Evolutionary conservation across 2,113 vertebrate genomes (phyloP).

Genomic region (Odontophorus gujanensis): DNA sequence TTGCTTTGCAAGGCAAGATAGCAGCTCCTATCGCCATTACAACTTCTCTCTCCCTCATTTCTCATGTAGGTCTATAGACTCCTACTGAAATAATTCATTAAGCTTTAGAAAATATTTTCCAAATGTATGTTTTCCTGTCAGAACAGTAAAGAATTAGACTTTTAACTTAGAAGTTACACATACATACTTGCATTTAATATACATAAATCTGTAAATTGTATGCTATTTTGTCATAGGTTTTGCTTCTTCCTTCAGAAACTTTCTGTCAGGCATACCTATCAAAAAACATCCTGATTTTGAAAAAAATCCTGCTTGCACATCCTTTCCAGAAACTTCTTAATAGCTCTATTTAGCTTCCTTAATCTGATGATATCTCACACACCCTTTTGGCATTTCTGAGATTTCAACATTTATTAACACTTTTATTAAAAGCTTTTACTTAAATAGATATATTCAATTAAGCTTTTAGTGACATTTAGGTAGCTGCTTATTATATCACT

Average conservation of each 20-base stretch:
- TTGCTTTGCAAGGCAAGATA: neutral
- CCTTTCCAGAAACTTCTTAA: neutral
- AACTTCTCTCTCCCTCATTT: neutral
- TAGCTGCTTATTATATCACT: neutral
- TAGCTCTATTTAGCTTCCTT: neutral
- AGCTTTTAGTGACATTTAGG: neutral
- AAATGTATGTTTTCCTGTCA: neutral
- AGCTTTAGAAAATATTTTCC: neutral
- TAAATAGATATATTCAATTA: neutral
- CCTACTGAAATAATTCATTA: neutral
- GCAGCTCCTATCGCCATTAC: fast-evolving
- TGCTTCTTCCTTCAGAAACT: neutral
- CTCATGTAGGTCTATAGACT: neutral
- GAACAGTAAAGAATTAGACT: neutral
- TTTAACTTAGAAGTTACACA: neutral
- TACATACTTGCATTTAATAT: neutral
- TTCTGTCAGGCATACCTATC: neutral
- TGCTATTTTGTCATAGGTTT: neutral
- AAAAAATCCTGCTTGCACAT: neutral
- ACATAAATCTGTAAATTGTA: neutral
- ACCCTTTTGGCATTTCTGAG: neutral
- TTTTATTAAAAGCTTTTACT: neutral
- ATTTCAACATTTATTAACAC: neutral
- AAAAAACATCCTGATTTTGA: neutral
- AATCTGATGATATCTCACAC: neutral